Conservation (phyloP, 2,888 invertebrate genomes). For the Oasisia sp. region DNA sequence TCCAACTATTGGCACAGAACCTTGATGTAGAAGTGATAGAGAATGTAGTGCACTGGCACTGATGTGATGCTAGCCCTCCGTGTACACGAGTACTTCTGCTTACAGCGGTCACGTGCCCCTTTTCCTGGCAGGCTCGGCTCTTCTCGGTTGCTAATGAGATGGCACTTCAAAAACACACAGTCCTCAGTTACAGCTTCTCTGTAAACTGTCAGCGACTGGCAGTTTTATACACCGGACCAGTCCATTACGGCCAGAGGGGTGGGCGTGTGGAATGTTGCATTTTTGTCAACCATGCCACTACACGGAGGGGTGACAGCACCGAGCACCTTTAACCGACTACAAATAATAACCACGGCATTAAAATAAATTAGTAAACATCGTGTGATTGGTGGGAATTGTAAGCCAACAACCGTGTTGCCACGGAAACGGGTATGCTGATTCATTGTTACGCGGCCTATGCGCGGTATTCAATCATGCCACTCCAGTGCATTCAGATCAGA, state of each 20-base stretch:
- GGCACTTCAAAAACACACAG: not conserved
- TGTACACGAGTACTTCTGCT: not conserved
- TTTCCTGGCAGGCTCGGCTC: not conserved
- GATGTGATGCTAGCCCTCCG: not conserved
- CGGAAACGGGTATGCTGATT: not conserved
- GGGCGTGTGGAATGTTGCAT: not conserved
- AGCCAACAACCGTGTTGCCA: not conserved
- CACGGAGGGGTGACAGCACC: not conserved
- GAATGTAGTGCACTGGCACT: not conserved
- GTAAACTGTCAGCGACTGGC: constrained; percentile 17
- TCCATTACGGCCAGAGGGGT: not conserved
- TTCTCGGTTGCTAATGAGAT: not conserved
- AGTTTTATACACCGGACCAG: not conserved
- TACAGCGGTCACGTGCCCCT: not conserved
- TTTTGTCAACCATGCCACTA: not conserved
- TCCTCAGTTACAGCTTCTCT: not conserved
- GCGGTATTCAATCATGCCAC: not conserved
- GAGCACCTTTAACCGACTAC: not conserved
- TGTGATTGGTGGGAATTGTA: not conserved
- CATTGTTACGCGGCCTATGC: not conserved
- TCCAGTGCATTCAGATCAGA: not conserved
- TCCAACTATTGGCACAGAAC: constrained; percentile 10
- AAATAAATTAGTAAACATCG: not conserved
- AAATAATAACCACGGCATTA: not conserved
- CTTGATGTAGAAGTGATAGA: constrained; percentile 1